phyloP scores from a whole-genome alignment of 2,113 vertebrate species.

The Gymnarchus niloticus region DNA sequence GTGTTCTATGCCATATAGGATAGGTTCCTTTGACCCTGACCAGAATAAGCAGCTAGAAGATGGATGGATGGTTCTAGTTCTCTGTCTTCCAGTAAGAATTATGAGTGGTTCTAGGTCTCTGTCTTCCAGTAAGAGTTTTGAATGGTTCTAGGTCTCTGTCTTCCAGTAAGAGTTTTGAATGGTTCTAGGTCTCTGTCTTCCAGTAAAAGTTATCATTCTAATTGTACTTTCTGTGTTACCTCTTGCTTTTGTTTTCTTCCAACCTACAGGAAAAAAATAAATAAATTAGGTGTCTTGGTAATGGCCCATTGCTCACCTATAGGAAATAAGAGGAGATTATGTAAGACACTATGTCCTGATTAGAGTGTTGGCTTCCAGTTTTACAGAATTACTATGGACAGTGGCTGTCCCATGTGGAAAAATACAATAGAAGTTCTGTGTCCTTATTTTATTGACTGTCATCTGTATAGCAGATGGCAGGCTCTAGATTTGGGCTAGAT shows the following conservation, averaged over 20 bases:
- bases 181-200: neutral
- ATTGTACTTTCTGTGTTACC: neutral
- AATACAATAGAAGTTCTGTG: neutral
- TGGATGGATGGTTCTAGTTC: neutral
- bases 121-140: too few relatives aligned
- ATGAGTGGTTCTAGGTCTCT: neutral
- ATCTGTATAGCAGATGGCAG: neutral
- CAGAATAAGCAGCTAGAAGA: neutral
- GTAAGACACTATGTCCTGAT: neutral
- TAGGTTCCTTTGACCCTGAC: too few relatives aligned
- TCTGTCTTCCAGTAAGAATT: too few relatives aligned
- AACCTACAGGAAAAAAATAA: neutral
- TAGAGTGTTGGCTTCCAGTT: neutral
- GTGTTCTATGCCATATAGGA: too few relatives aligned
- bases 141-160: neutral
- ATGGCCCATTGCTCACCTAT: neutral
- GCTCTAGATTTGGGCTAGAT: neutral
- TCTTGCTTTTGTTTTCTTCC: neutral
- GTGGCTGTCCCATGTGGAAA: neutral
- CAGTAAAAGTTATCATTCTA: too few relatives aligned
- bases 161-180: too few relatives aligned
- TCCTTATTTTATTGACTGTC: neutral
- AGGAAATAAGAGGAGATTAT: neutral
- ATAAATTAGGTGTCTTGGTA: neutral
- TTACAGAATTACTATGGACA: neutral